Base-by-base conservation (phyloP, 2,113 vertebrate genomes). In the Channa maculata region DNA sequence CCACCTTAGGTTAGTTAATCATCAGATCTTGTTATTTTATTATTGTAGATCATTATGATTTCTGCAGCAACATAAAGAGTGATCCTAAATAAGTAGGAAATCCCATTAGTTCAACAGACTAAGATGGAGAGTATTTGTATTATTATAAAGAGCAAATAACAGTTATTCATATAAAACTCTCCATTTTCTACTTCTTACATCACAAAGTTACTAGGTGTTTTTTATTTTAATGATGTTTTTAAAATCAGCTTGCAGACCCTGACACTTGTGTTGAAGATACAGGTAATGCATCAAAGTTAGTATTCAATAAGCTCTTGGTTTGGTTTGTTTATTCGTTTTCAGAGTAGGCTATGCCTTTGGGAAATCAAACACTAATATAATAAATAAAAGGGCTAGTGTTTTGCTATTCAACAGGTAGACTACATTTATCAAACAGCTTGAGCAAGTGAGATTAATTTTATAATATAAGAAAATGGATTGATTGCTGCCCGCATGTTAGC, bases 11-110 rank as follows among this genome's bases (percentile, higher is more conserved):
- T 11, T 6, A 33, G 6, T 49, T 66, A 45, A 24, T 58, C 10
- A 64, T 34, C 3, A 38, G 24, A 55, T 38, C 75, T 60, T 55
- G 15, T 3, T 71, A 24, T 34, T 65, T 46, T 34, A 6, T 49
- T 39, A 38, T 3, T 49, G 8, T 3, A 1, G 14, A 68, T 50
- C 51, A 57, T 39, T 48, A 24, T 46, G 43, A 44, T 12, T 50
- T 46, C 15, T 58, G 60, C 49, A 70, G 46, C 13, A 52, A 67
- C 41, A 37, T 54, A 48, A 2, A n/a, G 5, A 41, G 6, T 37
- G 44, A 44, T n/a, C 5, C 33, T 37, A 39, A 44, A 58, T 45
- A 33, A 50, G 39, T 41, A 8, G n/a, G 7, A 38, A 13, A 33
- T 24, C 24, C 24, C 24, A 24, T 43, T 41, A 5, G 9, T 5